These are phyloP conservation scores for Crocidura indochinensis DNA, from an alignment of 2,797 vertebrate species.

Conservation along the genomic window DNA sequence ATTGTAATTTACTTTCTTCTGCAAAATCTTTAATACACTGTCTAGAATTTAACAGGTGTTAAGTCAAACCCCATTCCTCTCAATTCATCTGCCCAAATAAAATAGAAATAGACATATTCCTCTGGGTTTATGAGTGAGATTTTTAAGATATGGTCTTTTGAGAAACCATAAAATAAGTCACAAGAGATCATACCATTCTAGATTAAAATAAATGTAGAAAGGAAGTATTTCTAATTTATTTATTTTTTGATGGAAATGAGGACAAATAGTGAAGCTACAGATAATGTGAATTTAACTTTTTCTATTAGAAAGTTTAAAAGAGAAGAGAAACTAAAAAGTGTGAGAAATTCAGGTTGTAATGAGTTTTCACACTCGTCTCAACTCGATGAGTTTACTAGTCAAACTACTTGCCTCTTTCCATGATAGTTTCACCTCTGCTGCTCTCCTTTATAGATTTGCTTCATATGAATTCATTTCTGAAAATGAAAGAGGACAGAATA, in stretches of 20 bases:
- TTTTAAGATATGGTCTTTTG: conserved; percentile 68
- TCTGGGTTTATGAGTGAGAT: conserved; percentile 59
- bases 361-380: conserved; percentile 81
- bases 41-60: conserved; percentile 62
- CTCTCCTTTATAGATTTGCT: conserved; percentile 72
- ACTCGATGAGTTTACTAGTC: conserved; percentile 46
- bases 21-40: conserved; percentile 21
- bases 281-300: conserved; percentile 75
- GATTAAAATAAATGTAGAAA: conserved; percentile 75
- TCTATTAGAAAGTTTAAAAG: conserved; percentile 76
- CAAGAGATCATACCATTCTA: conserved; percentile 65
- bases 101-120: conserved; percentile 63
- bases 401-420: conserved; percentile 24
- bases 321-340: conserved; percentile 66
- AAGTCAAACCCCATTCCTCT: conserved; percentile 76
- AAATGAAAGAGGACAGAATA: conserved; percentile 77
- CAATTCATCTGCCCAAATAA: conserved; percentile 69
- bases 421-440: conserved; percentile 59
- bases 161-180: conserved; percentile 70
- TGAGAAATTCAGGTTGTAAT: conserved; percentile 76
- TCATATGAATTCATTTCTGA: conserved; percentile 76
- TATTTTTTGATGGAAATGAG: conserved; percentile 71
- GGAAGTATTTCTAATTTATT: conserved; percentile 64
- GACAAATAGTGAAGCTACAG: conserved; percentile 39
- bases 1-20: conserved; percentile 50